These are phyloP conservation scores for Sebastes wilsoni DNA, from an alignment of 2,797 vertebrate genomes.

Conservation along the genomic window DNA sequence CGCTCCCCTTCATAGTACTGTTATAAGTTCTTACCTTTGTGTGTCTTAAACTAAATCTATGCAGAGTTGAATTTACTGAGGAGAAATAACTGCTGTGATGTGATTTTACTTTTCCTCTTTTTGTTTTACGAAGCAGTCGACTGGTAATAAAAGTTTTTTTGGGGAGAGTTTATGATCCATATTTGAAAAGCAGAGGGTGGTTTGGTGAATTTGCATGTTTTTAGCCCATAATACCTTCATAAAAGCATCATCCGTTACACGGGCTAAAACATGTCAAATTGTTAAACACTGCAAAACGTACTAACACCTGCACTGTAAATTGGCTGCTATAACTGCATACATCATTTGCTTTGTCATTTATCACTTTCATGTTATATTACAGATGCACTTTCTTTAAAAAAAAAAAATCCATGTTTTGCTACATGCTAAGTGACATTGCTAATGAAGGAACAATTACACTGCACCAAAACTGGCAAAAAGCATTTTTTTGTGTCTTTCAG, in stretches of 20 bases:
- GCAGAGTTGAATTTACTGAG: conserved; percentile 61
- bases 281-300: conserved; percentile 25
- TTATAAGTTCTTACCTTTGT: conserved; percentile 66
- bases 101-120: conserved; percentile 10
- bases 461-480: background rate
- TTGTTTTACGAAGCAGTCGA: conserved; percentile 9
- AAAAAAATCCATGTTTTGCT: background rate
- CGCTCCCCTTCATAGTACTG: conserved; percentile 50
- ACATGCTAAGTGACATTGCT: background rate
- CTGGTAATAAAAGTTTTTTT: conserved; percentile 8
- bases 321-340: conserved; percentile 27
- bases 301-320: conserved; percentile 50
- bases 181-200: background rate
- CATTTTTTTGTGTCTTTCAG: background rate
- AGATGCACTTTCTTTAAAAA: conserved; percentile 26
- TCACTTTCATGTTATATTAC: conserved; percentile 3
- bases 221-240: background rate
- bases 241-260: background rate
- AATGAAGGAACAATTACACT: background rate
- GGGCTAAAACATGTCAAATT: background rate
- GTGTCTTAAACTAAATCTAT: conserved; percentile 77
- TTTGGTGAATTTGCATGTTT: conserved; percentile 7
- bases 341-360: conserved; percentile 15
- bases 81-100: conserved; percentile 48
- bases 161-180: background rate